phyloP scores from a whole-genome alignment of 2,888 invertebrate species.

The Diaprepes abbreviatus region DNA sequence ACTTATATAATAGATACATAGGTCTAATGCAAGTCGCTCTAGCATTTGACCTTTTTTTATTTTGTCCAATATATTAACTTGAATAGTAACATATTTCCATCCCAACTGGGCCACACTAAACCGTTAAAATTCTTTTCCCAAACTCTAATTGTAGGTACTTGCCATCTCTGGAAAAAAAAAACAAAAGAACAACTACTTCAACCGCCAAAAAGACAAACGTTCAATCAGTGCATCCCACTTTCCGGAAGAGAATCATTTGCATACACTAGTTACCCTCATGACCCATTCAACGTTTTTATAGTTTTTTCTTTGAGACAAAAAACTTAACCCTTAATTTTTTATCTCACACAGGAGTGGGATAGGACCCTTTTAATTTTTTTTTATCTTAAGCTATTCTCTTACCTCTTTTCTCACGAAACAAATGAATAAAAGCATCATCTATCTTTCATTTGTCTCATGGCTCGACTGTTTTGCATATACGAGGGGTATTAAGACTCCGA shows the following conservation, averaged over 20 bases:
- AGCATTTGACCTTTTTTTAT: too few species aligned
- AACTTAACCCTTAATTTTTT: constrained; percentile 52
- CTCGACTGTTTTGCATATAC: constrained; percentile 2
- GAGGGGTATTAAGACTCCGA: background rate
- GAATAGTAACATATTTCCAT: too few species aligned
- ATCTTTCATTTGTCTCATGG: constrained; percentile 52
- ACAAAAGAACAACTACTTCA: background rate
- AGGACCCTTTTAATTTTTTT: constrained; percentile 47
- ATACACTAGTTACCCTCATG: constrained; percentile 5
- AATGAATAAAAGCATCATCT: constrained; percentile 51
- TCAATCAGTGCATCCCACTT: constrained; percentile 29
- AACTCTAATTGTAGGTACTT: too few species aligned
- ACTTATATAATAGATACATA: too few species aligned
- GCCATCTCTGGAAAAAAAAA: too few species aligned
- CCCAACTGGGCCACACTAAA: too few species aligned
- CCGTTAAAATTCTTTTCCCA: too few species aligned
- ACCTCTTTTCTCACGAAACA: constrained; percentile 51
- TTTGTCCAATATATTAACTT: too few species aligned
- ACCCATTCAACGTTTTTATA: constrained; percentile 16
- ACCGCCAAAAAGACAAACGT: constrained; percentile 32
- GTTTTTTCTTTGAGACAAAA: constrained; percentile 48
- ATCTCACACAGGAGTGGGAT: constrained; percentile 7
- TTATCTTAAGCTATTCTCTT: constrained; percentile 50
- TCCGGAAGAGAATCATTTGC: constrained; percentile 24
- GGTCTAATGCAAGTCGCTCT: too few species aligned